Evolutionary conservation across 2,797 vertebrate genomes (phyloP).

Genomic region (Melanotaenia boesemani): DNA sequence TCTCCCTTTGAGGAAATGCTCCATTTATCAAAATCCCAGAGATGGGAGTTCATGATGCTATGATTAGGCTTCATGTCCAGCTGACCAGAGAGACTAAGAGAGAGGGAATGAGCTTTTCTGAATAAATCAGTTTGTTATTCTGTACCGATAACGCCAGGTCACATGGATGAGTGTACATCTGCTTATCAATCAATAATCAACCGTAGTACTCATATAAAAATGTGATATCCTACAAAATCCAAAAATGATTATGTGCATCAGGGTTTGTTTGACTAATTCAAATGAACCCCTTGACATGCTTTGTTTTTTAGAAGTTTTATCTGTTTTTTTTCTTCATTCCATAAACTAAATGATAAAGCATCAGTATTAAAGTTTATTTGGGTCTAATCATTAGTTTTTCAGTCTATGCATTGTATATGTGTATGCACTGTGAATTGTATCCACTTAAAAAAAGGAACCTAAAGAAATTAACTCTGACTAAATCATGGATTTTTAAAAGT

Average conservation of each 20-base stretch:
- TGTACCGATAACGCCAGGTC: slow-evolving; percentile 40
- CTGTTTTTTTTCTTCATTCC: not conserved
- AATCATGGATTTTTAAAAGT: not conserved
- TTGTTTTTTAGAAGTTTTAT: not conserved
- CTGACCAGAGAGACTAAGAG: slow-evolving; percentile 46
- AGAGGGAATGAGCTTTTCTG: slow-evolving; percentile 36
- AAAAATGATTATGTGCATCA: too few species aligned
- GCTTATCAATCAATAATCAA: slow-evolving; percentile 17
- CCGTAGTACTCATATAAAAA: slow-evolving; percentile 2
- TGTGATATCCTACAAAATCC: not conserved
- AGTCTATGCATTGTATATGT: not conserved
- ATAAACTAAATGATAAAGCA: not conserved
- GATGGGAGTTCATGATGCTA: slow-evolving; percentile 42
- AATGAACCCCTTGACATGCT: not conserved
- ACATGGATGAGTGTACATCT: slow-evolving; percentile 28
- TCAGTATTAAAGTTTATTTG: not conserved
- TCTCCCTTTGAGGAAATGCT: slow-evolving; percentile 58
- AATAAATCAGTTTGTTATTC: slow-evolving; percentile 57
- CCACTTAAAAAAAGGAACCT: too few species aligned
- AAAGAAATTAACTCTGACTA: not conserved
- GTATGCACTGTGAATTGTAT: not conserved
- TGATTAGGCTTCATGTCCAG: slow-evolving; percentile 53
- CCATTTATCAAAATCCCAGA: slow-evolving; percentile 63
- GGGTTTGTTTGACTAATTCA: too few species aligned
- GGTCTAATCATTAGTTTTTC: not conserved